Evolutionary conservation across 1,140 invertebrate species (phyloP).

Genomic region (Plectus sambesii): DNA sequence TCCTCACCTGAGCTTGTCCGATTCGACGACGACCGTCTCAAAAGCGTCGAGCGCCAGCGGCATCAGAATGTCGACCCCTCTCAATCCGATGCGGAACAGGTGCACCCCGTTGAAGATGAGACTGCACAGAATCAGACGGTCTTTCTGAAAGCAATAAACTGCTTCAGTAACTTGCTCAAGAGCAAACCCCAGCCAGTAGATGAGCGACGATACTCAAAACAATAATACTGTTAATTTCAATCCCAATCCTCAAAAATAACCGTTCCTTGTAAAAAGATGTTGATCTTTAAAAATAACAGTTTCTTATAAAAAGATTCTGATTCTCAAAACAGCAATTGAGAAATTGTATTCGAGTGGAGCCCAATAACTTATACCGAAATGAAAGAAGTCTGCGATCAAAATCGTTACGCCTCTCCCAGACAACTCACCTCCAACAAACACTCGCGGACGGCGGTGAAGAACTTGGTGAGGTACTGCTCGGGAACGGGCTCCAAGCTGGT

Average conservation of each 20-base stretch:
- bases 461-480: constrained; percentile 81
- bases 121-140: constrained; percentile 39
- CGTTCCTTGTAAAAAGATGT: too few relatives aligned
- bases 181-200: constrained; percentile 53
- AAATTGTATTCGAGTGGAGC: too few relatives aligned
- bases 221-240: too few relatives aligned
- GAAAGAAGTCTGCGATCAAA: too few relatives aligned
- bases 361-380: too few relatives aligned
- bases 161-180: constrained; percentile 67
- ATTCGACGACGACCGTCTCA: constrained; percentile 70
- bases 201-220: too few relatives aligned
- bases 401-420: constrained; percentile 38
- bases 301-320: constrained; percentile 18
- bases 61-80: constrained; percentile 77
- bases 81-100: constrained; percentile 73
- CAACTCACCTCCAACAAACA: constrained; percentile 62
- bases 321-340: constrained; percentile 2
- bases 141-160: constrained; percentile 46
- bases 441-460: constrained; percentile 78
- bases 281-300: too few relatives aligned
- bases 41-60: constrained; percentile 76
- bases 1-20: constrained; percentile 51
- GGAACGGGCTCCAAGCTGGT: constrained; percentile 87
- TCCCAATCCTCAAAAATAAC: too few relatives aligned
- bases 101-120: constrained; percentile 49